These are phyloP conservation scores for Opisthograptis luteolata DNA, from an alignment of 2,888 invertebrate genomes.

Conservation along the genomic window DNA sequence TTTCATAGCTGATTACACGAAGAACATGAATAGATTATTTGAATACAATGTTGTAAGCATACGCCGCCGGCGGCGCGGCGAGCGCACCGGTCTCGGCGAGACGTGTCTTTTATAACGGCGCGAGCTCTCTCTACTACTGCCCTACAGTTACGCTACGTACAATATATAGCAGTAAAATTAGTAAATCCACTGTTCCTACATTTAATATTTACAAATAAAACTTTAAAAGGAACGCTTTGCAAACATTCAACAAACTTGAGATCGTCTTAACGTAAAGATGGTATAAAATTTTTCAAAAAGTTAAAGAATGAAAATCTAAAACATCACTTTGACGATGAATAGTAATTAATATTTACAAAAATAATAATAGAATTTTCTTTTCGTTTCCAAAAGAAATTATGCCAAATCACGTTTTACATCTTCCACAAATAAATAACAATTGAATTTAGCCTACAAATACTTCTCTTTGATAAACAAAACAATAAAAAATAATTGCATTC, in stretches of 20 bases:
- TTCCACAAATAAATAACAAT: constrained; percentile 83
- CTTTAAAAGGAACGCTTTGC: constrained; percentile 84
- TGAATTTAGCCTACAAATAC: constrained; percentile 83
- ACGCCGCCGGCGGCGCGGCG: no score
- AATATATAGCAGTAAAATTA: constrained; percentile 72
- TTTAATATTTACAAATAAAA: constrained; percentile 84
- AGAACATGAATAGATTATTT: constrained; percentile 76
- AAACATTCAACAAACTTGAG: constrained; percentile 84
- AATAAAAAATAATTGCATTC: constrained; percentile 84
- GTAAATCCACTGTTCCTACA: constrained; percentile 81
- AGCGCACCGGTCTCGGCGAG: constrained; percentile 46
- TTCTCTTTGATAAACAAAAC: constrained; percentile 82
- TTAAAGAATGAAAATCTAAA: constrained; percentile 76
- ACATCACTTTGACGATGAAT: constrained; percentile 61
- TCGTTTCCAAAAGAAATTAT: constrained; percentile 63
- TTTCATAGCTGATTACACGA: constrained; percentile 79
- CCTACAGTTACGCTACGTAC: constrained; percentile 58
- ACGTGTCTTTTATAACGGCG: constrained; percentile 60
- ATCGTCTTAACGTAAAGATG: constrained; percentile 83
- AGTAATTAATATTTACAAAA: constrained; percentile 69
- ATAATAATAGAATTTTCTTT: constrained; percentile 41
- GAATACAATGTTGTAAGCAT: constrained; percentile 69
- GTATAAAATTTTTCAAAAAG: constrained; percentile 77
- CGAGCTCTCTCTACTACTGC: constrained; percentile 45
- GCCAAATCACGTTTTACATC: constrained; percentile 78